phyloP scores from a whole-genome alignment of 2,888 invertebrate species.

The Aethes cnicana region DNA sequence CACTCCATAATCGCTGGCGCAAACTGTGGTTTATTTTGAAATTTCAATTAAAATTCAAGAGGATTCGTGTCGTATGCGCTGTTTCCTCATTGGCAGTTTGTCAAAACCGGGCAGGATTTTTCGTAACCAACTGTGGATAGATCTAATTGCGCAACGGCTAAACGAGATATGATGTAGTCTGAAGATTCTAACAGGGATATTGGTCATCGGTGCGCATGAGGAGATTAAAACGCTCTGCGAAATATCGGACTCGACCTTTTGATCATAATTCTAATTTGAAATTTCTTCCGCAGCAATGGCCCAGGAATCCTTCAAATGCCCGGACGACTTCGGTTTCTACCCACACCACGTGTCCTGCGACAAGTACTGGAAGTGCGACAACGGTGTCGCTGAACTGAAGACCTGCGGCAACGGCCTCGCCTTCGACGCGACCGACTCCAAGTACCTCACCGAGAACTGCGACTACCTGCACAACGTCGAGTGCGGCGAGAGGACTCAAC shows the following conservation, averaged over 20 bases:
- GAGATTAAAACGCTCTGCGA: not conserved
- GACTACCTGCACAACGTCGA: constrained; percentile 97
- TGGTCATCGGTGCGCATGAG: too few relatives aligned
- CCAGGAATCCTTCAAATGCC: constrained; percentile 95
- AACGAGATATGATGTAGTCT: too few relatives aligned
- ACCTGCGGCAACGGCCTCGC: constrained; percentile 97
- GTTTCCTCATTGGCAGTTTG: constrained; percentile 55
- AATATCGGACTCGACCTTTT: not conserved
- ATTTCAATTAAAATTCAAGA: constrained; percentile 70
- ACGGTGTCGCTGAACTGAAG: constrained; percentile 92
- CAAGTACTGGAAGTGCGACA: constrained; percentile 98
- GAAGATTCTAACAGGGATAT: too few relatives aligned
- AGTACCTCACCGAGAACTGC: constrained; percentile 96
- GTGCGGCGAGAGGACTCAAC: constrained; percentile 92
- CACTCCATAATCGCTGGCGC: constrained; percentile 56
- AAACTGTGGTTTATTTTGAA: constrained; percentile 64
- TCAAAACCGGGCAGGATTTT: constrained; percentile 38
- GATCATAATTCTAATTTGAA: not conserved
- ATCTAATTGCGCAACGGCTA: not conserved
- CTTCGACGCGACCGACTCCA: constrained; percentile 93
- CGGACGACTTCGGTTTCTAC: constrained; percentile 96
- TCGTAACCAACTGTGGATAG: not conserved
- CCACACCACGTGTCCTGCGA: constrained; percentile 94
- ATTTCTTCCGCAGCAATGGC: constrained; percentile 83
- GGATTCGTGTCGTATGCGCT: constrained; percentile 48